A percentile compares a stretch with the other conserved stretches of the same genome.
Evolutionary conservation across 2,797 vertebrate species (phyloP).

Genomic region (Hylomyscus alleni): DNA sequence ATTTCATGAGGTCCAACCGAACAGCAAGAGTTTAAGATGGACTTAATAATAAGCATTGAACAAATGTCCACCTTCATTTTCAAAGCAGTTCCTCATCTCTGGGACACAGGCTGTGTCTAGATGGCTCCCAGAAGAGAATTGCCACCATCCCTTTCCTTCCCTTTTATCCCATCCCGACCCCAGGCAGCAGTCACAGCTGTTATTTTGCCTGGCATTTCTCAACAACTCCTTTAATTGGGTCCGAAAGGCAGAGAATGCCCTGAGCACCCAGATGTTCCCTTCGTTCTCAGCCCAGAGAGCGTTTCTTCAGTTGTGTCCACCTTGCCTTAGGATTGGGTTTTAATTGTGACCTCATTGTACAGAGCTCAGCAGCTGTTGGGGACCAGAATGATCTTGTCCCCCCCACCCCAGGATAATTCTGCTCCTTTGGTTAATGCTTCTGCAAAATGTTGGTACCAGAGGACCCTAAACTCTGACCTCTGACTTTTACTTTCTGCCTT

Average conservation of each 20-base stretch:
- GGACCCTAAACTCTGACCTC: background rate
- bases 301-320: background rate
- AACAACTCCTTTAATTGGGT: background rate
- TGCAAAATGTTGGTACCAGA: too few relatives aligned
- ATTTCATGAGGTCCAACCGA: background rate
- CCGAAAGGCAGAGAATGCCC: background rate
- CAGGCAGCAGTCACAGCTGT: background rate
- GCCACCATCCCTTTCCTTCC: background rate
- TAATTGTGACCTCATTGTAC: background rate
- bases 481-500: background rate
- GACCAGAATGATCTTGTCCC: background rate
- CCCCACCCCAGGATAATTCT: background rate
- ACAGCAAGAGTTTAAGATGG: background rate
- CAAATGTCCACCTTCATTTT: background rate
- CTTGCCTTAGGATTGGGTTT: background rate
- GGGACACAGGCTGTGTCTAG: background rate
- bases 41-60: conserved; percentile 12
- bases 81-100: background rate
- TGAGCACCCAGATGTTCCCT: background rate
- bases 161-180: background rate
- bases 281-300: background rate
- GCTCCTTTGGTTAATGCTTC: background rate
- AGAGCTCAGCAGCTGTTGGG: background rate
- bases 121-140: background rate
- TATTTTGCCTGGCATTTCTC: background rate